Evolutionary conservation across 2,113 vertebrate genomes (phyloP), one percentile per base, ranked within the genome.

Genomic region (Prionailurus bengalensis): DNA sequence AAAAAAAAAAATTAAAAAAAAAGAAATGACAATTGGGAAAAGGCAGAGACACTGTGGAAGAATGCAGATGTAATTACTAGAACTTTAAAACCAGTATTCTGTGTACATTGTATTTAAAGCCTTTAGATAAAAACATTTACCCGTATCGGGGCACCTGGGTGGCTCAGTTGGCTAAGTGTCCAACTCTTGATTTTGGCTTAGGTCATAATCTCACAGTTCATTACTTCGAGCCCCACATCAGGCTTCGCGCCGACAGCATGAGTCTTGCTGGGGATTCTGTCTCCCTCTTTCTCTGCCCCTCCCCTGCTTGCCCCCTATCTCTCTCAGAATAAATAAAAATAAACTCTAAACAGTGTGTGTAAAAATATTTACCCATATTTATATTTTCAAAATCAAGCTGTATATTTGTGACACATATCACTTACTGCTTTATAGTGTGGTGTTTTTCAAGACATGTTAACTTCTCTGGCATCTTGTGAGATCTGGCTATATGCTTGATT

Each of bases 71-170:
- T 48, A 85, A 48, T 70, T 81, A 66, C 29, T 42, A 2, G 66
- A 58, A 17, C 23, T 89, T 89, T 88, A 79, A 80, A 79, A 45
- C 8, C 11, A 55, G 14, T 39, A 83, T 91, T 61, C 14, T 31
- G 39, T 11, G 16, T 51, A 84, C 2, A 79, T 58, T 85, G 5
- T 66, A 63, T 65, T 82, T 71, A 88, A 91, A 81, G 19, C 0
- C 17, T 53, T 78, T 78, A 80, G 39, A 82, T 89, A 76, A 97
- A 95, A 95, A 51, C 53, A 90, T 65, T 86, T 96, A 70, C 45
- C 19, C 21, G 17, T 58, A 61, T 81, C 94, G 58, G 58, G 21
- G 21, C 58, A 61, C 21, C 21, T 61, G 58, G 58, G 58, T 61
- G 21, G 58, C 58, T 61, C 58, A 25, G 21, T 23, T 23, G 58